Percentiles rank a stretch among this genome's conserved stretches.
These are phyloP conservation scores for Dendrophyllia cribrosa DNA, from an alignment of 64 coral and sea anemone genomes.

Conservation along the genomic window DNA sequence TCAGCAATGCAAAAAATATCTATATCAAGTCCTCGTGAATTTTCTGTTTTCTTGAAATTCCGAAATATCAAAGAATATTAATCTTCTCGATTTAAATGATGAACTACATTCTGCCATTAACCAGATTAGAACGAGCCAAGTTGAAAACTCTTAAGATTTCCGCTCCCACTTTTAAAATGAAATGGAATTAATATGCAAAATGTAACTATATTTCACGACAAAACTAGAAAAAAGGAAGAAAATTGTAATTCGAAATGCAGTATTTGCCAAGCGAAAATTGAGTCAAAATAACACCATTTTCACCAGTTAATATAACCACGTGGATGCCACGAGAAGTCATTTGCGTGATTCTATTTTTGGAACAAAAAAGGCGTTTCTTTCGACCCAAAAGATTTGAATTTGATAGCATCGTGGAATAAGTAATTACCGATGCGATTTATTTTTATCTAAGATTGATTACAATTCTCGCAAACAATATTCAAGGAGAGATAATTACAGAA, in stretches of 20 bases:
- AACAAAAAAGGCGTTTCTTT: neutral
- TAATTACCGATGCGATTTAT: neutral
- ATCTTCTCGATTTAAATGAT: slow-evolving; percentile 44
- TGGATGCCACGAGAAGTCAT: neutral
- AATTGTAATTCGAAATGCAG: neutral
- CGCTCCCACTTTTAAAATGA: neutral
- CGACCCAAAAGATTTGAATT: slow-evolving; percentile 45
- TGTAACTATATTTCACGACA: neutral
- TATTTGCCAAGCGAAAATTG: neutral
- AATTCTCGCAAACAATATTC: slow-evolving; percentile 3
- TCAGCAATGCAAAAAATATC: no score
- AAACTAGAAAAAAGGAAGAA: neutral
- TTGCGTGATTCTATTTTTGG: slow-evolving; percentile 57
- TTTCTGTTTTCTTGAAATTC: neutral
- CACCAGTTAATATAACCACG: neutral
- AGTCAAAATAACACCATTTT: neutral
- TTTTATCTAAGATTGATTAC: neutral
- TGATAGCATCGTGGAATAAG: slow-evolving; percentile 7
- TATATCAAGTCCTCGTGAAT: no score
- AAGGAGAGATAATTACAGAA: neutral
- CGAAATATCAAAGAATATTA: neutral
- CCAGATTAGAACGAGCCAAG: slow-evolving; percentile 6
- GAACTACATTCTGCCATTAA: neutral
- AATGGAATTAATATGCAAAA: neutral
- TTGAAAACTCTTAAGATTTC: slow-evolving; percentile 23